Percentiles rank a stretch among this genome's conserved stretches.
phyloP scores from a whole-genome alignment of 2,113 vertebrate species.

The Vireo altiloquus region DNA sequence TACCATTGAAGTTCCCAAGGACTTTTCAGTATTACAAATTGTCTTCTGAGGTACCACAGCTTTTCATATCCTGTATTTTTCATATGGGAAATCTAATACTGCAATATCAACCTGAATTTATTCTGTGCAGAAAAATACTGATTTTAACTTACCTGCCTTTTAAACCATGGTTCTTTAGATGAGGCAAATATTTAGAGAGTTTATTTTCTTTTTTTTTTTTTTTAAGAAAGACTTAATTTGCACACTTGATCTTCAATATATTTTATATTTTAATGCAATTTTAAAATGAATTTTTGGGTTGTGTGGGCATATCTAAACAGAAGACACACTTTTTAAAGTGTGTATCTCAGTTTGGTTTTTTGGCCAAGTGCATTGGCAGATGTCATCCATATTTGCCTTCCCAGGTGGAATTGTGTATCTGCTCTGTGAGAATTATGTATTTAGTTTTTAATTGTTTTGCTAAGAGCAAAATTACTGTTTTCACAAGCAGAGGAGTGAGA shows the following conservation, averaged over 20 bases:
- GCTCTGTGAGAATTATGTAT: neutral
- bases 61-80: neutral
- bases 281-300: neutral
- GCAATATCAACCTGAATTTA: neutral
- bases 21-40: slow-evolving; percentile 8
- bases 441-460: neutral
- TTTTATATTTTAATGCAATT: neutral
- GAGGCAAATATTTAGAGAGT: neutral
- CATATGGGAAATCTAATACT: neutral
- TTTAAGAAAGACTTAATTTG: neutral
- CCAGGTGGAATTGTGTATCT: neutral
- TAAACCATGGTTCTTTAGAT: neutral
- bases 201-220: neutral
- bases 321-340: neutral
- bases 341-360: neutral
- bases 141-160: neutral
- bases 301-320: neutral
- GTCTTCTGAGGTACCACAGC: neutral
- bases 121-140: neutral
- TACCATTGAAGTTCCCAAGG: neutral
- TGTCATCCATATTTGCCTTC: neutral
- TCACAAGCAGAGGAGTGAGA: neutral
- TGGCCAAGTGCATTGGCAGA: neutral
- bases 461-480: neutral
- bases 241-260: neutral